These are phyloP conservation scores for Sesia bembeciformis DNA, from an alignment of 2,888 invertebrate genomes.

Conservation along the genomic window DNA sequence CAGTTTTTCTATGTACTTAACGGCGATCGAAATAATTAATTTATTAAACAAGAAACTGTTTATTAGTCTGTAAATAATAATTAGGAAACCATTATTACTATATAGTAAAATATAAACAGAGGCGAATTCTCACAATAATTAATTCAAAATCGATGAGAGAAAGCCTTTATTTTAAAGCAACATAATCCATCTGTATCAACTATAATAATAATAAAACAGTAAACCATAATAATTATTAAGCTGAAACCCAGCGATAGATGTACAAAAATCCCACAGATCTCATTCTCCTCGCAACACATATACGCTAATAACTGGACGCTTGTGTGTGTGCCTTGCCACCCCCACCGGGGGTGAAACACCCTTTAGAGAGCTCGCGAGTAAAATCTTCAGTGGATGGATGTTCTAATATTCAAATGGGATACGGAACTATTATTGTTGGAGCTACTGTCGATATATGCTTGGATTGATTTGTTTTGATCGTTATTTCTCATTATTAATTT, in stretches of 20 bases:
- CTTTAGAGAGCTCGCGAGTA: slow-evolving; percentile 24
- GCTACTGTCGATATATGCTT: slow-evolving; percentile 65
- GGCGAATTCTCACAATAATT: too few species aligned
- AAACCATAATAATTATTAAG: too few species aligned
- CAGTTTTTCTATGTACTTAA: too few species aligned
- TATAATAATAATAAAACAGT: too few species aligned
- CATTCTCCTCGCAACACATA: neutral
- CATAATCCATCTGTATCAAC: too few species aligned
- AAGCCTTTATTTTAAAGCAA: too few species aligned
- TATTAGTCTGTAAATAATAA: too few species aligned
- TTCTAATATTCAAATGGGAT: slow-evolving; percentile 75
- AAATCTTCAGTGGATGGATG: slow-evolving; percentile 72
- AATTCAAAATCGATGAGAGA: too few species aligned
- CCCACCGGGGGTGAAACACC: slow-evolving; percentile 23
- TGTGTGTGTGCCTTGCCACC: slow-evolving; percentile 12
- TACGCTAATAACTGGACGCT: slow-evolving; percentile 17
- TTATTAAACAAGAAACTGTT: too few species aligned
- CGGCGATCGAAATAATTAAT: too few species aligned
- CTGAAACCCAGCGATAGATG: neutral
- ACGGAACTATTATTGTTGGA: slow-evolving; percentile 75
- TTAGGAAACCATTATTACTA: too few species aligned
- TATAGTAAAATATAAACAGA: too few species aligned
- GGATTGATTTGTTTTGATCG: slow-evolving; percentile 34
- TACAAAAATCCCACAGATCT: neutral
- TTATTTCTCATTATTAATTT: neutral